These are phyloP conservation scores for human DNA, from an alignment of 2,113 vertebrate genomes.

Conservation along the genomic window GRCh38 chr5:111383001-111383500, in stretches of 20 bases:
- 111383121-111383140: background rate
- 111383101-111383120: background rate
- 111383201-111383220: background rate
- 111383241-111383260: background rate
- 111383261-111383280: background rate
- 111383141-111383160: background rate
- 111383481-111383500: background rate
- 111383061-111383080: background rate
- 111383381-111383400: background rate
- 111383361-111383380: background rate
- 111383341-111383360: background rate
- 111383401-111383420: background rate
- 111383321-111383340: background rate
- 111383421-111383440: background rate
- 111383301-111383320: background rate
- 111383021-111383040: background rate
- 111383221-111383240: background rate
- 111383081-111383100: background rate
- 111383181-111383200: background rate
- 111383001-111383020: background rate
- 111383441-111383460: background rate
- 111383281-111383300: background rate
- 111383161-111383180: background rate
- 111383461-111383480: background rate
- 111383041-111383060: background rate